Evolutionary conservation across 2,113 vertebrate species (phyloP).

Genomic region (Cryptotis parvus): DNA sequence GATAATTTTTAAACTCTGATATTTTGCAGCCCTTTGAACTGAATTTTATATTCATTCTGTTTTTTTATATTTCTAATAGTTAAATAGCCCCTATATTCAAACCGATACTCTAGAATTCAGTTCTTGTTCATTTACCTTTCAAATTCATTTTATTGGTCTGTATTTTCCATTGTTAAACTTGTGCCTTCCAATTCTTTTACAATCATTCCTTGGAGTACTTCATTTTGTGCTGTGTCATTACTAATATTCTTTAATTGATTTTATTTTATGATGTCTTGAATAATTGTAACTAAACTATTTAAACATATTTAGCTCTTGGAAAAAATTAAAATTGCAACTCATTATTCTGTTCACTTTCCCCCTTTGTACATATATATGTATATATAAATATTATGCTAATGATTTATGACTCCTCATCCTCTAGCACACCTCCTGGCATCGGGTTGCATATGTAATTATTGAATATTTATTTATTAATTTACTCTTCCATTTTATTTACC

Average conservation of each 20-base stretch:
- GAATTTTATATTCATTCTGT: conserved; percentile 49
- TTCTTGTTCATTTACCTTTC: conserved; percentile 7
- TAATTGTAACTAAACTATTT: conserved; percentile 20
- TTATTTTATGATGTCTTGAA: conserved; percentile 7
- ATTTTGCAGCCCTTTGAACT: not conserved
- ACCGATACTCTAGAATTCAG: not conserved
- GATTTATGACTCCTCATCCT: not conserved
- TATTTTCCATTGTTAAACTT: conserved; percentile 9
- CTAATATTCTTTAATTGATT: not conserved
- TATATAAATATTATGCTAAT: not conserved
- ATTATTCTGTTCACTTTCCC: not conserved
- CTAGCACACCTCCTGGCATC: not conserved
- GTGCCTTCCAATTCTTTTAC: not conserved
- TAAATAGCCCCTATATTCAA: not conserved
- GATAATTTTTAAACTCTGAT: conserved; percentile 49
- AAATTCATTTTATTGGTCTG: not conserved
- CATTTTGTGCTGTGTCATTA: not conserved
- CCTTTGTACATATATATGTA: not conserved
- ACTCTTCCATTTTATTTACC: conserved; percentile 9
- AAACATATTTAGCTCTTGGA: conserved; percentile 5
- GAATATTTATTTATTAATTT: no score
- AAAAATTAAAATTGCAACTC: conserved; percentile 18
- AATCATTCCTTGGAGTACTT: not conserved
- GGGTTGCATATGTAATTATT: not conserved
- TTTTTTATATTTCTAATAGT: conserved; percentile 29